Base-by-base conservation (phyloP, 2,888 invertebrate genomes). In the Lasius platythorax region DNA sequence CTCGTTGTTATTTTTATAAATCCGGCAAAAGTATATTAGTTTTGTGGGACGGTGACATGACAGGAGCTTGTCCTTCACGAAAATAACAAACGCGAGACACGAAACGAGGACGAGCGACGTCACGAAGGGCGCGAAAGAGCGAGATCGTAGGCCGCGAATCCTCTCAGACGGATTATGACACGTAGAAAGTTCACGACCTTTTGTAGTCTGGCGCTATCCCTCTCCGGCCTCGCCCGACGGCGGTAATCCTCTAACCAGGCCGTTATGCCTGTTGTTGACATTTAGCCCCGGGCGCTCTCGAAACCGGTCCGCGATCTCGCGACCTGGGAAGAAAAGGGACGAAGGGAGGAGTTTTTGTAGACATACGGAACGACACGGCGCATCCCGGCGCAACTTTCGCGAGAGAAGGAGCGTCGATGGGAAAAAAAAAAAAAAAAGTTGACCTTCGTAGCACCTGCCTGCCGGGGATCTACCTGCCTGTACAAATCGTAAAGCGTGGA, bases 111-210 rank as follows among this genome's bases (percentile, higher is more conserved):
- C 67, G 70, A 64, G 66, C 15, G 76, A 75, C 15, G 43, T 40
- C 68, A 61, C 50, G 53, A 63, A 70, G 83, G 72, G 63, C 43
- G 67, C 63, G 81, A 84, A 83, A 76, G 86, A 79, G 76, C 40
- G 83, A 70, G 83, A 74, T 78, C 83, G 84, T 79, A 83, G 84
- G 87, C 84, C 86, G 85, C 85, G 56, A 91, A 87, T 89, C 90
- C 92, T 92, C 91, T 93, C 93, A 90, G 92, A 91, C 92, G 92
- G 94, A 94, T 94, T 94, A 93, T 92, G 91, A 93, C 93, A 91
- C 94, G 92, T 88, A 89, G 89, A 94, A 94, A 94, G 94, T 94
- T 93, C 94, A 92, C 93, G 93, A 94, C 94, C 94, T 94, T 94
- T 94, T 92, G 92, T 79, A 78, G 79, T 92, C 92, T 90, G 92